Evolutionary conservation across 2,113 vertebrate genomes (phyloP).

Genomic region (Sphaerodactylus townsendi): DNA sequence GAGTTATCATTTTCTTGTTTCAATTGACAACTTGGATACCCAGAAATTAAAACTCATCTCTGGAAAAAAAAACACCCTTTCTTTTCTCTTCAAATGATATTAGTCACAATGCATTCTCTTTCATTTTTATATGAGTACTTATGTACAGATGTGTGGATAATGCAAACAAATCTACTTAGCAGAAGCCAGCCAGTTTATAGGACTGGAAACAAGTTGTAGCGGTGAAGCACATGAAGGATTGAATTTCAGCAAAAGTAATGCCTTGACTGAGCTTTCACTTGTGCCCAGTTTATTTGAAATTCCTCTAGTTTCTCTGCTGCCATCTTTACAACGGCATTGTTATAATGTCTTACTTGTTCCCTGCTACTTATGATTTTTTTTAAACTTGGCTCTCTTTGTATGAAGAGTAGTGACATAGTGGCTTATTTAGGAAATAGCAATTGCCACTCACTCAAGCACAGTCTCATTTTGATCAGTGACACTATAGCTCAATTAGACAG

Average conservation of each 20-base stretch:
- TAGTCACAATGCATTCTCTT: neutral
- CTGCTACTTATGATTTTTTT: no score
- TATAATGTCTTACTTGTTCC: neutral
- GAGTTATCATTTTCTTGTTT: neutral
- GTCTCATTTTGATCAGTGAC: no score
- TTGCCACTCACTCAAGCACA: no score
- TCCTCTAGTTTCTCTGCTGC: neutral
- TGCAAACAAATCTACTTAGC: neutral
- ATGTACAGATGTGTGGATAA: neutral
- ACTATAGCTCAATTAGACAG: neutral
- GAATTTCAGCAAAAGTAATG: neutral
- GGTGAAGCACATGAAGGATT: neutral
- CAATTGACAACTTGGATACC: neutral
- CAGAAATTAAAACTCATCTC: neutral
- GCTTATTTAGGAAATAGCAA: no score
- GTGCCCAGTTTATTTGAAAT: neutral
- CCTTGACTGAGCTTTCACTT: neutral
- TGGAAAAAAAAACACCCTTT: neutral
- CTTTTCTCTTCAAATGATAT: neutral
- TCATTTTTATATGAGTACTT: neutral
- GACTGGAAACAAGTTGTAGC: neutral
- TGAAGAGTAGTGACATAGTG: no score
- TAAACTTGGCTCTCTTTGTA: no score
- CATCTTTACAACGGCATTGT: neutral
- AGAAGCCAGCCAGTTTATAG: no score